Evolutionary conservation across 2,113 vertebrate species (phyloP).

Genomic region (Callipepla californica): DNA sequence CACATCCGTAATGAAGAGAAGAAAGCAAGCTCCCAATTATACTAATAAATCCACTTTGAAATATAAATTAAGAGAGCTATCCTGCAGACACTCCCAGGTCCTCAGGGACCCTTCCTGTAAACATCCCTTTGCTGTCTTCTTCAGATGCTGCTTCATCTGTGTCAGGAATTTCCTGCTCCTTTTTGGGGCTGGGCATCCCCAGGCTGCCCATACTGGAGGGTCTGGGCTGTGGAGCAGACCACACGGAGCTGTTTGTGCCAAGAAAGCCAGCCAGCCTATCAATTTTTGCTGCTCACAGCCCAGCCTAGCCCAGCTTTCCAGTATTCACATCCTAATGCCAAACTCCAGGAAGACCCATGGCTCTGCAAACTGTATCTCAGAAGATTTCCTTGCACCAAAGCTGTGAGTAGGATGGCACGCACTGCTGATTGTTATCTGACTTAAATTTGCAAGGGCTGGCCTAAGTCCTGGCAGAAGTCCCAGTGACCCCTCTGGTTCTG

Average conservation of each 20-base stretch:
- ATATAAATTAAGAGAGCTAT: background rate
- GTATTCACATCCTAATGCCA: background rate
- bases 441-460: background rate
- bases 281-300: background rate
- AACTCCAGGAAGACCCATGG: background rate
- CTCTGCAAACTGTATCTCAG: background rate
- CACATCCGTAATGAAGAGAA: background rate
- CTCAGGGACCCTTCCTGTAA: conserved; percentile 17
- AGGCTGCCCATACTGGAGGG: background rate
- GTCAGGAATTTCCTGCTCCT: background rate
- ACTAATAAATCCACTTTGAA: background rate
- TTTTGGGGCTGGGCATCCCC: background rate
- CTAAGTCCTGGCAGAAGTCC: background rate
- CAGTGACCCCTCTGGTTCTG: accelerated
- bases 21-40: background rate
- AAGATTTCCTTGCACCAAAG: background rate
- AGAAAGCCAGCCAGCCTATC: accelerated
- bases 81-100: background rate
- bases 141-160: background rate
- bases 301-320: background rate
- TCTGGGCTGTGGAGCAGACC: background rate
- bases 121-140: background rate
- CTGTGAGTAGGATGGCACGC: background rate
- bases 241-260: background rate
- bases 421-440: background rate